Percentiles rank a stretch among this genome's conserved stretches.
These are phyloP conservation scores for Rhyzopertha dominica DNA, from an alignment of 1,140 invertebrate species.

Conservation along the genomic window DNA sequence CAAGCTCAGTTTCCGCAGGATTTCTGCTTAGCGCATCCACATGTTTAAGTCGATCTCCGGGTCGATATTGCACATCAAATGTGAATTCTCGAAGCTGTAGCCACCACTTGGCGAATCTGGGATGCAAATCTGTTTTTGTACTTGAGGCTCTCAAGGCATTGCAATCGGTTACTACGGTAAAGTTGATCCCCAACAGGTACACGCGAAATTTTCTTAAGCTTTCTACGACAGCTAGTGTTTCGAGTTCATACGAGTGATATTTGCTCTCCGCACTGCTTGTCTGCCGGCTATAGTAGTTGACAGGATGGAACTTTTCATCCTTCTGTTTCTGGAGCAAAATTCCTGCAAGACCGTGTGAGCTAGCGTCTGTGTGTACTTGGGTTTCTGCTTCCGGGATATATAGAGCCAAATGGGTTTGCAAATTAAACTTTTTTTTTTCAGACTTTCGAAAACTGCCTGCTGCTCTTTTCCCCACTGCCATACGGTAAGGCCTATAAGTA, in stretches of 20 bases:
- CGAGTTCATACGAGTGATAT: constrained; percentile 43
- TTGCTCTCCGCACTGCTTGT: constrained; percentile 27
- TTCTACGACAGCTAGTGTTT: constrained; percentile 22
- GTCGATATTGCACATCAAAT: constrained; percentile 32
- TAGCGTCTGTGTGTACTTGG: constrained; percentile 41
- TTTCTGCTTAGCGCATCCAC: constrained; percentile 37
- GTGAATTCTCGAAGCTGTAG: constrained; percentile 31
- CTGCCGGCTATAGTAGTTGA: constrained; percentile 22
- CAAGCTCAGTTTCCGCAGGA: not conserved
- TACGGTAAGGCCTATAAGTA: too few species aligned
- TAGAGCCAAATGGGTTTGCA: constrained; percentile 37
- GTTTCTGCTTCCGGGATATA: constrained; percentile 25
- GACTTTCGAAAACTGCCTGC: constrained; percentile 19
- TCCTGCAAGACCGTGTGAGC: constrained; percentile 28
- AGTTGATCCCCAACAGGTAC: constrained; percentile 23
- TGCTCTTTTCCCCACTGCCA: constrained; percentile 27
- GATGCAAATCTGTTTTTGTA: constrained; percentile 27
- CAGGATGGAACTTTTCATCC: constrained; percentile 14
- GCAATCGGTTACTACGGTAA: constrained; percentile 32
- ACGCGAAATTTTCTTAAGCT: constrained; percentile 21
- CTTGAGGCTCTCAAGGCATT: constrained; percentile 24
- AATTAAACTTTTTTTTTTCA: constrained; percentile 20
- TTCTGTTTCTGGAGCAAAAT: constrained; percentile 37
- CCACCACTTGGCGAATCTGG: constrained; percentile 37
- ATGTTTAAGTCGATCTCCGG: constrained; percentile 32